phyloP scores from a whole-genome alignment of 64 coral and sea anemone species.

The Cladopsammia gracilis region DNA sequence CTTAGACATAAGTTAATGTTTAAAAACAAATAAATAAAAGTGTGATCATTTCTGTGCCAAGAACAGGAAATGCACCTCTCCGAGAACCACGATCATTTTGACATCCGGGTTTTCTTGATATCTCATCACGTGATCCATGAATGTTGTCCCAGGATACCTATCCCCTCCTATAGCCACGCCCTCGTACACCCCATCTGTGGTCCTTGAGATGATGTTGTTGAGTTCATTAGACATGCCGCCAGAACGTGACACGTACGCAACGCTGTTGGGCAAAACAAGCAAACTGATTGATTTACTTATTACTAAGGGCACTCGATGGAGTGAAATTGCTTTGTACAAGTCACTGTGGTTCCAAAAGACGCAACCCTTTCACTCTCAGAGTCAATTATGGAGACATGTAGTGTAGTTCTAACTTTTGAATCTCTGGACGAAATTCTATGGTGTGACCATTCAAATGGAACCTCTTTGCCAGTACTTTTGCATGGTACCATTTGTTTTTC shows the following conservation, averaged over 20 bases:
- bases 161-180: conserved; percentile 99
- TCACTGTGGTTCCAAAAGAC: too few species aligned
- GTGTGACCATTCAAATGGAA: too few species aligned
- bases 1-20: too few species aligned
- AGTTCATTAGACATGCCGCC: conserved; percentile 99
- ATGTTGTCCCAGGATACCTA: conserved; percentile 97
- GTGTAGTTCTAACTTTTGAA: too few species aligned
- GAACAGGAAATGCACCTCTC: conserved; percentile 66
- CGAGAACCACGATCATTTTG: conserved; percentile 95
- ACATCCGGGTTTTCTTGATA: conserved; percentile 94
- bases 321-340: neutral
- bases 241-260: conserved; percentile 98
- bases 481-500: too few species aligned
- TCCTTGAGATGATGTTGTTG: conserved; percentile 98
- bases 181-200: conserved; percentile 97
- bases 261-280: conserved; percentile 35
- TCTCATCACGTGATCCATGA: conserved; percentile 89
- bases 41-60: neutral
- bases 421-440: too few species aligned
- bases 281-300: neutral
- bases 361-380: too few species aligned
- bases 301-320: neutral
- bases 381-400: too few species aligned
- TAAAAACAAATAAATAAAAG: too few species aligned
- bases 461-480: too few species aligned